phyloP scores from a whole-genome alignment of 2,113 vertebrate genomes.

The Progne subis region DNA sequence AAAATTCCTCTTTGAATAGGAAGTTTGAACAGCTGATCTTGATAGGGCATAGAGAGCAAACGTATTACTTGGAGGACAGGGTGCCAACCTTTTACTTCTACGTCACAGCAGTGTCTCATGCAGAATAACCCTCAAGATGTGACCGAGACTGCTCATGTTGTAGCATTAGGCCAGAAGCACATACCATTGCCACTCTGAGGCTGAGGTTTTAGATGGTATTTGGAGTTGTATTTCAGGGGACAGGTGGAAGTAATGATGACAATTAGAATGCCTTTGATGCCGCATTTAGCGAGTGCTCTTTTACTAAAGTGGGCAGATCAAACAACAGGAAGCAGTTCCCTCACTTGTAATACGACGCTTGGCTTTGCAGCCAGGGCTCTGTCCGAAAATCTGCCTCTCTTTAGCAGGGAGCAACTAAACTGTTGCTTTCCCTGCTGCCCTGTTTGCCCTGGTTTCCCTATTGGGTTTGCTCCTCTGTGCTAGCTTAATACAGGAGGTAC shows the following conservation, averaged over 20 bases:
- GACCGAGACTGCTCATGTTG: rapidly evolving
- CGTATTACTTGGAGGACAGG: not conserved
- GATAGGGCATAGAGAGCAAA: not conserved
- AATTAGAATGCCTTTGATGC: constrained; percentile 49
- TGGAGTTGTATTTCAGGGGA: constrained; percentile 43
- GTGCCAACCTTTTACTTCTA: not conserved
- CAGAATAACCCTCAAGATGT: not conserved
- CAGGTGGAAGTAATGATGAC: constrained; percentile 42
- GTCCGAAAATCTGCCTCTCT: not conserved
- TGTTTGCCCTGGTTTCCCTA: not conserved
- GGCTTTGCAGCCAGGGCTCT: not conserved
- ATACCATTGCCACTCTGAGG: not conserved
- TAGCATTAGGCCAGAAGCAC: not conserved
- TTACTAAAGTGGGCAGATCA: constrained; percentile 6
- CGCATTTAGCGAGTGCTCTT: not conserved
- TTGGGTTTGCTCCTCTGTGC: not conserved
- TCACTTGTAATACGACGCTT: not conserved
- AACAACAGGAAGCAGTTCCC: constrained; percentile 30
- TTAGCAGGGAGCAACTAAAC: not conserved
- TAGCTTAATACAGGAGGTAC: not conserved
- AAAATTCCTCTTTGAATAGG: not conserved
- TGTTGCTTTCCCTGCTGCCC: not conserved
- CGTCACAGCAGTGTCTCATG: not conserved
- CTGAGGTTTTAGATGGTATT: not conserved
- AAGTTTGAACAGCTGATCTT: not conserved